Evolutionary conservation across 2,797 vertebrate species (phyloP).

Genomic region (Rhynchotus rufescens): DNA sequence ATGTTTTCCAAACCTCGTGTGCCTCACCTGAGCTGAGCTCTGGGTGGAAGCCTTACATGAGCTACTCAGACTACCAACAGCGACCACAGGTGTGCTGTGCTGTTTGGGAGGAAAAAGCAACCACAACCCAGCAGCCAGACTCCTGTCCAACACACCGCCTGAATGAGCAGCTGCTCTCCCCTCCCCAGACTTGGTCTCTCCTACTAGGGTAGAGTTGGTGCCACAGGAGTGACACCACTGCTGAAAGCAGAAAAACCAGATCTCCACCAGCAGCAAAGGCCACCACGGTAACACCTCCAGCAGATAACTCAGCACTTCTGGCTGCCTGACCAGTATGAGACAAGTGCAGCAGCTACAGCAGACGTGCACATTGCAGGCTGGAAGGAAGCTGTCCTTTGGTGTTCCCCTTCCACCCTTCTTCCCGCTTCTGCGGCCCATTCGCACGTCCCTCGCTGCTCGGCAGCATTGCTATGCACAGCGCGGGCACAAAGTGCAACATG

Average conservation of each 20-base stretch:
- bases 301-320: not conserved
- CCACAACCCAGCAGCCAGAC: not conserved
- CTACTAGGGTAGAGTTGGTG: not conserved
- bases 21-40: not conserved
- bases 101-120: not conserved
- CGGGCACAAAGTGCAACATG: not conserved
- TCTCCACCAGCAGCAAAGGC: not conserved
- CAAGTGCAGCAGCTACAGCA: not conserved
- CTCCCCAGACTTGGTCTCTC: not conserved
- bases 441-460: not conserved
- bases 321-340: not conserved
- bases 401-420: not conserved
- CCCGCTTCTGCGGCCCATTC: not conserved
- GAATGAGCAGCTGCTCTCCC: not conserved
- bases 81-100: fast-evolving
- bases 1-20: not conserved
- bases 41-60: not conserved
- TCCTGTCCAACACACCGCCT: fast-evolving
- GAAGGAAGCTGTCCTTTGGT: not conserved
- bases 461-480: fast-evolving
- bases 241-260: not conserved
- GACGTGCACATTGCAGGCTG: not conserved
- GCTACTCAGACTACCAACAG: not conserved
- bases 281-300: not conserved
- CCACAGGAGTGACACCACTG: not conserved